Evolutionary conservation across 2,888 invertebrate species (phyloP).

Genomic region (Epinotia bilunana): DNA sequence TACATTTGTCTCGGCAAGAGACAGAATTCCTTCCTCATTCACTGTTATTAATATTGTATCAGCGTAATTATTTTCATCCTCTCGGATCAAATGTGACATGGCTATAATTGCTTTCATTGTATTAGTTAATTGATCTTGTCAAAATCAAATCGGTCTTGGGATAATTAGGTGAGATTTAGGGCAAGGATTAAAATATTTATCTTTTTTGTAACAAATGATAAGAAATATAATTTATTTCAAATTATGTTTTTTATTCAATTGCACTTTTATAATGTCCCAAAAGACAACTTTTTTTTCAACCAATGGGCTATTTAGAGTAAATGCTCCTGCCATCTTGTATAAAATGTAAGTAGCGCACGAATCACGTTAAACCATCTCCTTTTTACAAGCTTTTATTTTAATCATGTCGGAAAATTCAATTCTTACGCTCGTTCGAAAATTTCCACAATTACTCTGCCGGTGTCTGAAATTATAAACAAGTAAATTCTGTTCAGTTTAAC

Average conservation of each 20-base stretch:
- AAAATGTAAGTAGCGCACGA: too few species aligned
- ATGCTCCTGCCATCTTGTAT: too few species aligned
- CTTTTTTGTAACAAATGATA: not conserved
- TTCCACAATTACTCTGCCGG: not conserved
- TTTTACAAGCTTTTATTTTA: too few species aligned
- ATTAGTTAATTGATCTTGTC: constrained; percentile 42
- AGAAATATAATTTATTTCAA: too few species aligned
- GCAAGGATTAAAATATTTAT: not conserved
- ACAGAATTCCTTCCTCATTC: constrained; percentile 74
- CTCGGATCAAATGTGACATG: constrained; percentile 65
- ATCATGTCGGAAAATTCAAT: not conserved
- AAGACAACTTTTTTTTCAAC: too few species aligned
- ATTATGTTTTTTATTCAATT: too few species aligned
- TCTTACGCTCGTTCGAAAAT: not conserved
- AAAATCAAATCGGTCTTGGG: constrained; percentile 32
- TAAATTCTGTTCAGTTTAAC: not conserved
- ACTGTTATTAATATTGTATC: constrained; percentile 78
- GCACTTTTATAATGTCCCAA: too few species aligned
- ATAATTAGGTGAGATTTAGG: constrained; percentile 32
- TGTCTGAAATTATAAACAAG: not conserved
- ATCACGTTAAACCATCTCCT: too few species aligned
- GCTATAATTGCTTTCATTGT: constrained; percentile 63
- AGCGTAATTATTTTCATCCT: constrained; percentile 68
- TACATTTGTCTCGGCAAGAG: constrained; percentile 77
- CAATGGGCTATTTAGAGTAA: too few species aligned